A percentile compares a stretch with the other conserved stretches of the same genome.
phyloP scores from a whole-genome alignment of 2,113 vertebrate species.

The Pangasianodon gigas region DNA sequence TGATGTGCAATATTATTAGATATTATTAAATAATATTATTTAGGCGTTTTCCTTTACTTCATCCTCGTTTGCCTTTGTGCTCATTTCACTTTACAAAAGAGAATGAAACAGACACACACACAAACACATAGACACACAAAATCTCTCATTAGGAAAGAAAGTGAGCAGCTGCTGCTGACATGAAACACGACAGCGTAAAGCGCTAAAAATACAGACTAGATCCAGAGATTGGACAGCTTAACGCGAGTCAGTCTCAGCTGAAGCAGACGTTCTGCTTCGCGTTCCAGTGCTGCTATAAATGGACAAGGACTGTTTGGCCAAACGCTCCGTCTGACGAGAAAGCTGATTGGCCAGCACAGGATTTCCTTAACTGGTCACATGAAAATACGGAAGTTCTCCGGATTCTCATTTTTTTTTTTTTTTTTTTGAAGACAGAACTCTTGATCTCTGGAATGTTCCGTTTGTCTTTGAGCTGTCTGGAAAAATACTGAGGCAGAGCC shows the following conservation, averaged over 20 bases:
- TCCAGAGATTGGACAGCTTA: not conserved
- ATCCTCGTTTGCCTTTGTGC: not conserved
- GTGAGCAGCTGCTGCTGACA: conserved; percentile 21
- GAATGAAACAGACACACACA: not conserved
- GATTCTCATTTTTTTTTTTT: not conserved
- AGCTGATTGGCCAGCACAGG: conserved; percentile 30
- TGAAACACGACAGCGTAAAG: not conserved
- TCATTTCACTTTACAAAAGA: not conserved
- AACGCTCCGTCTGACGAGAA: not conserved
- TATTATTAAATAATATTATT: too few relatives aligned
- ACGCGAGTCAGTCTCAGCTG: not conserved
- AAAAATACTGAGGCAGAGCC: not conserved
- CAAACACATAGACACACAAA: not conserved
- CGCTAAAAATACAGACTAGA: conserved; percentile 19
- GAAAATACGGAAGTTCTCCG: conserved; percentile 9
- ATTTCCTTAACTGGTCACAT: conserved; percentile 24
- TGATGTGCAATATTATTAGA: too few relatives aligned
- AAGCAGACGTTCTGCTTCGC: conserved; percentile 22
- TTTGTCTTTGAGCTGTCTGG: not conserved
- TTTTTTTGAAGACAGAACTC: not conserved
- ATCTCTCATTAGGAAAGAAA: conserved; percentile 8
- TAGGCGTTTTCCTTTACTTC: not conserved
- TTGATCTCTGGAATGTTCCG: not conserved
- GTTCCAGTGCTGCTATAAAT: conserved; percentile 35
- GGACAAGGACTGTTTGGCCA: conserved; percentile 31